Evolutionary conservation across 37 sponge, comb jelly and placozoan species (phyloP), one percentile per base, ranked within the genome.

Genomic region (Beroe ovata): DNA sequence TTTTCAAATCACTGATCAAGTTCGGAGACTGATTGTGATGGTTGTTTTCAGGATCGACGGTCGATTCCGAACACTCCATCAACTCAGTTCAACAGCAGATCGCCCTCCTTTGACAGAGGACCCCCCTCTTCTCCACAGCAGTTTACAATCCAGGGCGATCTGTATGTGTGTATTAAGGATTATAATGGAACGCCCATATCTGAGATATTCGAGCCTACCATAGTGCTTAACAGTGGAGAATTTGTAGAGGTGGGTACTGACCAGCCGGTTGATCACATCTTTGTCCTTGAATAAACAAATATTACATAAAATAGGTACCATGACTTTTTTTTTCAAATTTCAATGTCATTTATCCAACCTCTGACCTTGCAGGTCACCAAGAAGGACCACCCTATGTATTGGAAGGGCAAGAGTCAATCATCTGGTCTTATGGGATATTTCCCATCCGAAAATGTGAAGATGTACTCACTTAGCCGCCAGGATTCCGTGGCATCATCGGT

Each of bases 201-300:
- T n/a, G 54, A 77, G 8, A n/a, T 41, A 25, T 77, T 77, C 21
- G 84, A 77, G 23, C 84, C 84, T 40, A 39, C 84, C n/a, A 77
- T 77, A 6, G 84, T 42, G 1, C 54, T 77, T 16, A 77, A 77
- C 54, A 77, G 54, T 21, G 84, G 54, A 2, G 84, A 77, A 40
- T 77, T 77, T 40, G 84, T 77, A 0, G 84, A 77, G 84, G 84
- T 77, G n/a, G n/a, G n/a, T n/a, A n/a, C n/a, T n/a, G n/a, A n/a
- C n/a, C n/a, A n/a, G n/a, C n/a, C n/a, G n/a, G n/a, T n/a, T n/a
- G n/a, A n/a, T n/a, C n/a, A n/a, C n/a, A n/a, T n/a, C n/a, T n/a
- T n/a, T n/a, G n/a, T n/a, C n/a, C n/a, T n/a, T n/a, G n/a, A n/a
- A n/a, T n/a, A n/a, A n/a, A n/a, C n/a, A n/a, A n/a, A n/a, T n/a